Evolutionary conservation across 1,140 invertebrate genomes (phyloP).

Genomic region (Drosophila arizonae): DNA sequence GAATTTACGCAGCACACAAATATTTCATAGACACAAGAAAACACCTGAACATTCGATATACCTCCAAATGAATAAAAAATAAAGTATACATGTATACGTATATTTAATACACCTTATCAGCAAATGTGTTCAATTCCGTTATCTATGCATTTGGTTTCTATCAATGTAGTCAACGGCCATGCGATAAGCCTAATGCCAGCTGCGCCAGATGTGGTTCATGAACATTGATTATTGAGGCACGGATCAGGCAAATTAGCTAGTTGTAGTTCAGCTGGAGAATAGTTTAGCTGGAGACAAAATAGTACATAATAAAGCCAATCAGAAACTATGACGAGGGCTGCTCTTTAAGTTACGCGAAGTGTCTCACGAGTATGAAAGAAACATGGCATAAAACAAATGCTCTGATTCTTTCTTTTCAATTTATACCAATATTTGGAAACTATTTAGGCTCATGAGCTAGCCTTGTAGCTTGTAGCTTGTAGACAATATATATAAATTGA

Average conservation of each 20-base stretch:
- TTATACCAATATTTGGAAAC: no score
- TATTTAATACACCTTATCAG: constrained; percentile 6
- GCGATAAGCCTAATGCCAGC: constrained; percentile 21
- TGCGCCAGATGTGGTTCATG: neutral
- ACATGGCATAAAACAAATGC: no score
- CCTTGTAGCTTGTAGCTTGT: no score
- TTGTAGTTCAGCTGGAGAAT: no score
- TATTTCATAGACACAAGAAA: constrained; percentile 1
- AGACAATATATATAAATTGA: no score
- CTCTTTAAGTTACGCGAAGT: no score
- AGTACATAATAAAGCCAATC: neutral
- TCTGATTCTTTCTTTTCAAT: no score
- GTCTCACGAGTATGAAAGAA: no score
- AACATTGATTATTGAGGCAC: constrained; percentile 16
- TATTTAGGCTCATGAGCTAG: no score
- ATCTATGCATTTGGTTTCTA: constrained; percentile 6
- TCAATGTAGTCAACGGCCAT: neutral
- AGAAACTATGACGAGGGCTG: neutral
- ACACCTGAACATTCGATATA: constrained; percentile 2
- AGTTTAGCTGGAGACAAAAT: neutral
- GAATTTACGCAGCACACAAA: constrained; percentile 35
- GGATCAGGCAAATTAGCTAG: neutral
- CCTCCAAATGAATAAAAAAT: constrained; percentile 1
- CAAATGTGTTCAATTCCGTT: constrained; percentile 7
- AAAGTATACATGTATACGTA: neutral